phyloP scores from a whole-genome alignment of 2,113 vertebrate genomes.

The Sinosuthora webbiana region DNA sequence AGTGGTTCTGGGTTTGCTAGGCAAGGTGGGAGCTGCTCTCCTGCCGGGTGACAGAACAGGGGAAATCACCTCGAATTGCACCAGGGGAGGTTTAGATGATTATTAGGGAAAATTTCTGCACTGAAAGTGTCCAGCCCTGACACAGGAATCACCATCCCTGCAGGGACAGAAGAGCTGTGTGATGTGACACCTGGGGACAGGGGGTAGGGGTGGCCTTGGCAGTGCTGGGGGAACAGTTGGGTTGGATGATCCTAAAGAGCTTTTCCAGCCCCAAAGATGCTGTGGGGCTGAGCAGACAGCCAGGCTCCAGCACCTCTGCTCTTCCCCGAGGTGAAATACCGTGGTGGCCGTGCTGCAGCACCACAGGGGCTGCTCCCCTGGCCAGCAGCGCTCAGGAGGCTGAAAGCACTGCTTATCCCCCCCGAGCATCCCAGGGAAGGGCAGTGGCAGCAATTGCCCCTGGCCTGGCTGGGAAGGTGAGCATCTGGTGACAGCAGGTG shows the following conservation, averaged over 20 bases:
- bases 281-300: neutral
- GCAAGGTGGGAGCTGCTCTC: neutral
- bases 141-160: neutral
- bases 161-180: neutral
- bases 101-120: too few species aligned
- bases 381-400: neutral
- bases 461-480: neutral
- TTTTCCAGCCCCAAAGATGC: neutral
- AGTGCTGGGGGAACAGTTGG: neutral
- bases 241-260: neutral
- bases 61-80: neutral
- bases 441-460: accelerated
- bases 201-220: neutral
- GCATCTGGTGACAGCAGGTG: neutral
- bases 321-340: accelerated
- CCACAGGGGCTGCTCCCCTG: neutral
- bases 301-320: neutral
- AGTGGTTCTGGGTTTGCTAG: neutral
- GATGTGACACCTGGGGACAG: neutral
- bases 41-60: neutral
- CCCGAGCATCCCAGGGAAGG: accelerated
- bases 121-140: neutral
- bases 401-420: too few species aligned
- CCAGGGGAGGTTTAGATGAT: neutral
- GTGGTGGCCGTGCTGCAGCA: neutral